Base-by-base conservation (phyloP, 2,113 vertebrate genomes). In the Peucedramus taeniatus region DNA sequence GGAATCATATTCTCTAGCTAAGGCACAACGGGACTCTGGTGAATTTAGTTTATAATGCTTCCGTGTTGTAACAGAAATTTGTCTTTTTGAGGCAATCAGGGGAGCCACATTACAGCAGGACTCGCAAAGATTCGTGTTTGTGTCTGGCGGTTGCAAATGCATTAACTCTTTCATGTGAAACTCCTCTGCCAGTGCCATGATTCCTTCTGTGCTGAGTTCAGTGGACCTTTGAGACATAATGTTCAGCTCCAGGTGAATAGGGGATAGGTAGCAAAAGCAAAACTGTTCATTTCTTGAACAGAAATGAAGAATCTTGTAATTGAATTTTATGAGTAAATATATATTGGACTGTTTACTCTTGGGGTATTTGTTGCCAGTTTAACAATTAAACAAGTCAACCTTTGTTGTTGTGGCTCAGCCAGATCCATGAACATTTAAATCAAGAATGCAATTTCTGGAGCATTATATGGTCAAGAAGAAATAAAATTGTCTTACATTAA, bases 81-180 rank as follows among this genome's bases (percentile, higher is more conserved):
- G 91, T 96, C 94, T 94, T 96, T 96, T 92, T 93, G 90, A 95
- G 91, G 94, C 87, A 93, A 95, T 96, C 86, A 88, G 89, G 96
- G 97, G 96, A 97, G 94, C 77, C 77, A 3, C 96, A 94, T 96
- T 96, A 97, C 96, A 96, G 94, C 96, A 89, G 93, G 96, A 89
- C 92, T 90, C 64, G 69, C 64, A 53, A 72, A 93, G 92, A 94
- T 94, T 90, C 49, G 21, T 90, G 85, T 90, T 93, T 57, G 76
- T 44, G 42, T 93, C 76, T 94, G 23, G 83, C 22, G 68, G 69
- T 50, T 93, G 76, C 76, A 59, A 89, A 65, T 22, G 37, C 63
- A 23, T 93, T 96, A 97, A 94, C 96, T 90, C 82, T 86, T 91
- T 94, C 83, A 2, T 69, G 77, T 42, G 66, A 97, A 70, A 59